Evolutionary conservation across 2,113 vertebrate species (phyloP).

Genomic region (Brachyhypopomus gauderio): DNA sequence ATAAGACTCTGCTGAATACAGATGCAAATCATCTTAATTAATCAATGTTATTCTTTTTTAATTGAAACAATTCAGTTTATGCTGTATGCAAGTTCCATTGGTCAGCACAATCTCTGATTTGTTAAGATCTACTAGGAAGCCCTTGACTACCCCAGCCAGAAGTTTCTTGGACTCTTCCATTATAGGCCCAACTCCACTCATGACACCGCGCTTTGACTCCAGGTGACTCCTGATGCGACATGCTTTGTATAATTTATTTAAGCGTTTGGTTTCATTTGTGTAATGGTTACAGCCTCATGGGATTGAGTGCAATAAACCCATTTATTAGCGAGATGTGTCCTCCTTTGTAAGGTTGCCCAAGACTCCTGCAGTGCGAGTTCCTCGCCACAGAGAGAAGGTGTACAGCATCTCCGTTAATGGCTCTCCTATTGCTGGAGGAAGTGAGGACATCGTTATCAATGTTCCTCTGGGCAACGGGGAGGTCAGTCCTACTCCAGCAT

Average conservation of each 20-base stretch:
- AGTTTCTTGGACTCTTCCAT: slow-evolving; percentile 68
- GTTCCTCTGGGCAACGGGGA: slow-evolving; percentile 76
- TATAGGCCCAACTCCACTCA: slow-evolving; percentile 72
- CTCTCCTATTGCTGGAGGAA: slow-evolving; percentile 68
- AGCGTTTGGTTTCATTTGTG: neutral
- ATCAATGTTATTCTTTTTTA: neutral
- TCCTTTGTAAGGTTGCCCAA: slow-evolving; percentile 68
- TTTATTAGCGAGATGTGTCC: neutral
- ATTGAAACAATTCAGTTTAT: neutral
- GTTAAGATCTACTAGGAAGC: slow-evolving; percentile 70
- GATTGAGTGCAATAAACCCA: too few species aligned
- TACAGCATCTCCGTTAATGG: slow-evolving; percentile 79
- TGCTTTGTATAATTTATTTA: neutral
- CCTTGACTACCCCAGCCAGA: slow-evolving; percentile 71
- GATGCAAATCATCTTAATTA: too few species aligned
- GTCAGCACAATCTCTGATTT: neutral
- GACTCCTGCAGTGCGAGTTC: slow-evolving; percentile 69
- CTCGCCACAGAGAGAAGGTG: slow-evolving; percentile 74
- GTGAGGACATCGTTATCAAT: slow-evolving; percentile 71
- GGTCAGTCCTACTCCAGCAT: slow-evolving; percentile 55
- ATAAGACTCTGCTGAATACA: too few species aligned
- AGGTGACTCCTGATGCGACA: slow-evolving; percentile 56
- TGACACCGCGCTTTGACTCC: slow-evolving; percentile 77
- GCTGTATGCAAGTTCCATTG: neutral
- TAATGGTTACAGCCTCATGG: too few species aligned